phyloP scores from a whole-genome alignment of 2,113 vertebrate genomes.

The Cinclus mexicanus region DNA sequence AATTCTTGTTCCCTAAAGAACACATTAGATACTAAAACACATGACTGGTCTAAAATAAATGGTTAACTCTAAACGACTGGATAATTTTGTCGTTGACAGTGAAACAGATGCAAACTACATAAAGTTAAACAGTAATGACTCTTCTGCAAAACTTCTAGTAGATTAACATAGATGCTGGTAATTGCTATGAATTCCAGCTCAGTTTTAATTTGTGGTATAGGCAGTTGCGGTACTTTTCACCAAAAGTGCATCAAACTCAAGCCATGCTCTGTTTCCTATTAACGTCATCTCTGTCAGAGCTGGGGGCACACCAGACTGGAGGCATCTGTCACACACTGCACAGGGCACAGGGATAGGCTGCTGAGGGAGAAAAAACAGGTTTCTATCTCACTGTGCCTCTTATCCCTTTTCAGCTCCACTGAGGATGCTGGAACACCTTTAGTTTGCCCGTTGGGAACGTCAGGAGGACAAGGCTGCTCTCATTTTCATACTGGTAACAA shows the following conservation, averaged over 20 bases:
- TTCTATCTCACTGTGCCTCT: background rate
- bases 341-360: background rate
- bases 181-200: slow-evolving; percentile 27
- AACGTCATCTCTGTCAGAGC: background rate
- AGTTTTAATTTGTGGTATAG: background rate
- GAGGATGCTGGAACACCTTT: background rate
- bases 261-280: slow-evolving; percentile 42
- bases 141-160: background rate
- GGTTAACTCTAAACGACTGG: slow-evolving; percentile 8
- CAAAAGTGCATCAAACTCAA: background rate
- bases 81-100: slow-evolving; percentile 18
- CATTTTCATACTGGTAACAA: background rate
- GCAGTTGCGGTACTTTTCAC: background rate
- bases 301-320: background rate
- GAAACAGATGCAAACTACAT: slow-evolving; percentile 9
- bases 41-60: slow-evolving; percentile 21
- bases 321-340: background rate
- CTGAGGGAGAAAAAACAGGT: background rate
- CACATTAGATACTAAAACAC: background rate
- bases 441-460: background rate
- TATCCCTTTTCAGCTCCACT: background rate
- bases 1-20: slow-evolving; percentile 29
- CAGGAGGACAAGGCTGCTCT: background rate
- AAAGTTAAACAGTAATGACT: background rate
- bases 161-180: slow-evolving; percentile 4